These are phyloP conservation scores for Drosophila persimilis DNA, from an alignment of 1,140 invertebrate species.

Conservation along the genomic window DNA sequence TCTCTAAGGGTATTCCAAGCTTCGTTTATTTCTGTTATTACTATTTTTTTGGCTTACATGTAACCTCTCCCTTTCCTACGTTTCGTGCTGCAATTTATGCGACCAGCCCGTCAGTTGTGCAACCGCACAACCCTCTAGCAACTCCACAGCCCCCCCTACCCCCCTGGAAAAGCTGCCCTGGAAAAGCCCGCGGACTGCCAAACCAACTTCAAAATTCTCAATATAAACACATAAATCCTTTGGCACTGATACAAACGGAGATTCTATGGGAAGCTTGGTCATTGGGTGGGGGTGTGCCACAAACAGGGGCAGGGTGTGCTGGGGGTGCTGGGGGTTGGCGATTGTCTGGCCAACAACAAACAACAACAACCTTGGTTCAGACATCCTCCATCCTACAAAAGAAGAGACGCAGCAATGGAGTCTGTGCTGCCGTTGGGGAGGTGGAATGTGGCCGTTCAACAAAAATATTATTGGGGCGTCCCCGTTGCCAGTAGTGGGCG, in stretches of 20 bases:
- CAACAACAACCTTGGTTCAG: slow-evolving; percentile 17
- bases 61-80: background rate
- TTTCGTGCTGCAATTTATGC: slow-evolving; percentile 64
- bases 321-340: background rate
- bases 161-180: background rate
- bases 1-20: too few relatives aligned
- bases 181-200: slow-evolving; percentile 31
- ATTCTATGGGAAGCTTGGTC: background rate
- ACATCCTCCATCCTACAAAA: too few relatives aligned
- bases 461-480: slow-evolving; percentile 44
- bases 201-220: slow-evolving; percentile 47
- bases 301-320: background rate
- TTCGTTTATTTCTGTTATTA: slow-evolving; percentile 11
- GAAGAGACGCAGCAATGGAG: too few relatives aligned
- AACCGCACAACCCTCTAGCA: slow-evolving; percentile 41
- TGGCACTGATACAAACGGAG: slow-evolving; percentile 27
- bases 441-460: slow-evolving; percentile 30
- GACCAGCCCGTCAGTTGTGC: slow-evolving; percentile 50
- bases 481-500: background rate
- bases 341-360: slow-evolving; percentile 33
- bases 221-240: slow-evolving; percentile 53
- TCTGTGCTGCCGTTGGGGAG: background rate
- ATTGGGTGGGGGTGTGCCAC: slow-evolving; percentile 1
- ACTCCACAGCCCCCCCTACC: background rate
- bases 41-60: slow-evolving; percentile 41